These are phyloP conservation scores for Cladopsammia gracilis DNA, from an alignment of 64 coral and sea anemone species.

Conservation along the genomic window DNA sequence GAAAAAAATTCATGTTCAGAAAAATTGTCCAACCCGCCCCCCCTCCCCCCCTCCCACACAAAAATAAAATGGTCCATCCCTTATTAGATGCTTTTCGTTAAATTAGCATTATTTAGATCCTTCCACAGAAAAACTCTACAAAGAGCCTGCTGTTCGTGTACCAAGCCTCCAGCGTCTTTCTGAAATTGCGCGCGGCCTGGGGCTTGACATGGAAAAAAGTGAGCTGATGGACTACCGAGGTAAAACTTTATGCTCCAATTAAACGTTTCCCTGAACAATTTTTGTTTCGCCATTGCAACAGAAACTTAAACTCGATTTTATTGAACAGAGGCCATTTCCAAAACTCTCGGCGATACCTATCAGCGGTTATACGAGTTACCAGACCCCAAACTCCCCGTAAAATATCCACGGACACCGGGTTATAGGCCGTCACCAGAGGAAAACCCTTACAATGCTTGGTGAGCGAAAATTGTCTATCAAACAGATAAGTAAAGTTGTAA, in stretches of 20 bases:
- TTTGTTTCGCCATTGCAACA: not conserved
- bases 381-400: conserved; percentile 76
- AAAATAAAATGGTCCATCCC: not conserved
- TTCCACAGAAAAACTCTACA: not conserved
- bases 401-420: conserved; percentile 73
- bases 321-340: conserved; percentile 31
- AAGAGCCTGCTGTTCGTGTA: conserved; percentile 51
- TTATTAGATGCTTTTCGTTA: not conserved
- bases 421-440: conserved; percentile 48
- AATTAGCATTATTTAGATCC: not conserved
- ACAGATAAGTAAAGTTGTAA: not conserved
- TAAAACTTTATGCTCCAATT: not conserved
- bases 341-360: conserved; percentile 34
- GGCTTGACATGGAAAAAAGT: conserved; percentile 20
- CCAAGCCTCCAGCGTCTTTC: conserved; percentile 36
- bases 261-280: too few species aligned
- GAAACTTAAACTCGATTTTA: not conserved
- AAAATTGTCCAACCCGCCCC: too few species aligned
- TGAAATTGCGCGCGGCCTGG: conserved; percentile 33
- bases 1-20: too few species aligned
- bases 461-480: not conserved
- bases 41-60: not conserved
- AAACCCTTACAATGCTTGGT: conserved; percentile 82
- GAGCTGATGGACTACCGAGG: conserved; percentile 44
- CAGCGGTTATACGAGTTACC: conserved; percentile 61